A percentile compares a stretch with the other conserved stretches of the same genome.
These are phyloP conservation scores for Sinella curviseta DNA, from an alignment of 1,140 invertebrate species.

Conservation along the genomic window DNA sequence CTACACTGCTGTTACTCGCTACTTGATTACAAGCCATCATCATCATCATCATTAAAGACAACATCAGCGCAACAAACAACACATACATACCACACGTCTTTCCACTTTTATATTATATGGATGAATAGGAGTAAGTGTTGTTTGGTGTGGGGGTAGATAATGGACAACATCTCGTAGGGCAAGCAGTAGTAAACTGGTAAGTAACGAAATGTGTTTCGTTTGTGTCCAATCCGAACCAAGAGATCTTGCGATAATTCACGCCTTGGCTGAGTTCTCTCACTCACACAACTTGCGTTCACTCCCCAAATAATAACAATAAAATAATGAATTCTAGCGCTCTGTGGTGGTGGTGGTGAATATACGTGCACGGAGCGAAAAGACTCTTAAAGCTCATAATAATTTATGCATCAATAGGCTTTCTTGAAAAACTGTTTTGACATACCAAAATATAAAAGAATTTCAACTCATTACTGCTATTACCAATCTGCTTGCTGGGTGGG, in stretches of 20 bases:
- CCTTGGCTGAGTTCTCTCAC: constrained; percentile 31
- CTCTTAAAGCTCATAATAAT: too few relatives aligned
- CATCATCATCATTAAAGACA: not conserved
- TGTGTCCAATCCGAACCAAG: constrained; percentile 39
- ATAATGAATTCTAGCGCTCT: too few relatives aligned
- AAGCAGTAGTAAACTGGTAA: not conserved
- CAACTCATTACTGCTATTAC: too few relatives aligned
- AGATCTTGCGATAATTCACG: constrained; percentile 45
- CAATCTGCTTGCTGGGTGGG: too few relatives aligned
- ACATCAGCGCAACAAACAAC: not conserved
- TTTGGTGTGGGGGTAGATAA: not conserved
- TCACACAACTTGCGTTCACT: not conserved
- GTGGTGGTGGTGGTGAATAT: too few relatives aligned
- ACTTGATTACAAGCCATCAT: constrained; percentile 11
- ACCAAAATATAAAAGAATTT: too few relatives aligned
- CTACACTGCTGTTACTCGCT: constrained; percentile 12
- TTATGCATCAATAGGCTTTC: too few relatives aligned
- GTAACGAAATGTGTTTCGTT: not conserved
- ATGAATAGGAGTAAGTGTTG: not conserved
- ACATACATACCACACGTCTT: not conserved
- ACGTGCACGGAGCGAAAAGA: too few relatives aligned
- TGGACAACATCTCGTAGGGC: too few relatives aligned
- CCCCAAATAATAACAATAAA: constrained; percentile 14
- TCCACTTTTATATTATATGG: not conserved
- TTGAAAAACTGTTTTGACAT: too few relatives aligned